These are phyloP conservation scores for Protobothrops flavoviridis DNA, from an alignment of 2,113 vertebrate genomes.

Conservation along the genomic window DNA sequence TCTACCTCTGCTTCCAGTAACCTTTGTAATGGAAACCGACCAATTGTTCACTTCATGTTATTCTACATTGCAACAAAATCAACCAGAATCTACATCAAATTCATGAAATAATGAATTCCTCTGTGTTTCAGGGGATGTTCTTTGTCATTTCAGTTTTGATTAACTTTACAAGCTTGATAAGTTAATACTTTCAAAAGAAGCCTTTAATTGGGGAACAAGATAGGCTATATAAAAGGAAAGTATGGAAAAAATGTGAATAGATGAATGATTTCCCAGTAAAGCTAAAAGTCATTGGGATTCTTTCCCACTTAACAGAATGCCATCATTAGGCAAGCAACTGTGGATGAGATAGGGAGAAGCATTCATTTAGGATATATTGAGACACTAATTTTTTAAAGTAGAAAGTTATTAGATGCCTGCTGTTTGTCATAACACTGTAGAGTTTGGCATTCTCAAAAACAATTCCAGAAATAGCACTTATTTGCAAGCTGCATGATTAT, in stretches of 20 bases:
- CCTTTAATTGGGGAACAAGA: not conserved
- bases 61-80: not conserved
- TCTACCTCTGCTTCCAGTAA: not conserved
- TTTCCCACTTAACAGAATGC: not conserved
- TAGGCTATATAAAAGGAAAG: not conserved
- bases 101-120: not conserved
- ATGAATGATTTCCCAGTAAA: not conserved
- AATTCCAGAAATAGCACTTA: conserved; percentile 40
- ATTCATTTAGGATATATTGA: conserved; percentile 26
- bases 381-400: conserved; percentile 21
- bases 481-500: conserved; percentile 39
- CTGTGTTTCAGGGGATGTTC: not conserved
- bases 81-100: not conserved
- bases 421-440: conserved; percentile 32
- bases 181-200: not conserved
- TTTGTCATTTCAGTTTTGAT: not conserved
- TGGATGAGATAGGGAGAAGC: not conserved
- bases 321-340: rapidly evolving
- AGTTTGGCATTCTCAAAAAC: conserved; percentile 28
- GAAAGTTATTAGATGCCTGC: conserved; percentile 33
- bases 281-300: not conserved
- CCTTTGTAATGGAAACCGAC: not conserved
- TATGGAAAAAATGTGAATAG: not conserved
- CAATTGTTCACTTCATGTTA: not conserved
- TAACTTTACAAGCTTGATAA: not conserved